phyloP scores from a whole-genome alignment of 2,797 vertebrate species.

The Melanotaenia parkinsoni region DNA sequence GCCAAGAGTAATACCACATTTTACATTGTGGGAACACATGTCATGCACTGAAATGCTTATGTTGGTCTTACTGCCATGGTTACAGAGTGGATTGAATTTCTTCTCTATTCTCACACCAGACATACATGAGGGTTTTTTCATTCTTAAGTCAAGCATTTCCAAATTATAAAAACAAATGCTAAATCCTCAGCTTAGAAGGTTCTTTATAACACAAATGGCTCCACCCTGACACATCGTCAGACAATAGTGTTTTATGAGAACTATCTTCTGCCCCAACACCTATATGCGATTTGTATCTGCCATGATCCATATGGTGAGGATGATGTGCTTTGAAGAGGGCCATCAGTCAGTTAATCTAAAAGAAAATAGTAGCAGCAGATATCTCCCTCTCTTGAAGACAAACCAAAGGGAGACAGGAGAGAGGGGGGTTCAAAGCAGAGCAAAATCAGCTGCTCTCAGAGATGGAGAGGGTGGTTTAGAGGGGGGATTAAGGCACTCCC shows the following conservation, averaged over 20 bases:
- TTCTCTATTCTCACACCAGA: constrained; percentile 44
- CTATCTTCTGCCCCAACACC: constrained; percentile 66
- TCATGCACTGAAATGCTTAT: constrained; percentile 64
- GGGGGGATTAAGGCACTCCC: constrained; percentile 74
- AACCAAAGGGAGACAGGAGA: constrained; percentile 53
- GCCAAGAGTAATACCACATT: constrained; percentile 75
- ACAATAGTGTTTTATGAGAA: constrained; percentile 72
- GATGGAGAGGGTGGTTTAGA: constrained; percentile 79
- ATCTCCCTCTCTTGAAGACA: constrained; percentile 70
- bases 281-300: constrained; percentile 76
- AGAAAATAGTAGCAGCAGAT: constrained; percentile 77
- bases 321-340: constrained; percentile 75
- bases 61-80: constrained; percentile 62
- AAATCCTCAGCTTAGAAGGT: constrained; percentile 53
- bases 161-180: constrained; percentile 61
- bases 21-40: constrained; percentile 71
- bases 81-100: constrained; percentile 67
- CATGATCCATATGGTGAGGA: constrained; percentile 74
- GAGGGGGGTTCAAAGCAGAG: constrained; percentile 68
- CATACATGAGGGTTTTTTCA: constrained; percentile 20
- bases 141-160: constrained; percentile 39
- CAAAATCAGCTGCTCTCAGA: constrained; percentile 74
- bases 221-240: constrained; percentile 65
- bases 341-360: constrained; percentile 81
- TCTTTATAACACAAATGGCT: constrained; percentile 50